Base-by-base conservation (phyloP, 92 coral and sea anemone genomes). In the Bergia sp. region DNA sequence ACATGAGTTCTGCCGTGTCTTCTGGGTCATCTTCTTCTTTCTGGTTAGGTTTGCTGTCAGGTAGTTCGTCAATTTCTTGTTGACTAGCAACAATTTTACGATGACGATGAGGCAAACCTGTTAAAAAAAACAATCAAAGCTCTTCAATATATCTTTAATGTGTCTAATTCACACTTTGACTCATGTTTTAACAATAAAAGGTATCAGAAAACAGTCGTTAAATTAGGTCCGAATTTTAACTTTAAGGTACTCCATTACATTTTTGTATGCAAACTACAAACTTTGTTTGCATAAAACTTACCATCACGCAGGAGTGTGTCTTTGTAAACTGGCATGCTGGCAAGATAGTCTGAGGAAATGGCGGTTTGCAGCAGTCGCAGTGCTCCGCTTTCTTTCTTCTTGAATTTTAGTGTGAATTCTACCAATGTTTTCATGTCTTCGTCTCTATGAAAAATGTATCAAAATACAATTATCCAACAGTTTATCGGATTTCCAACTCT, bases 371-470 rank as follows among this genome's bases (percentile, higher is more conserved):
- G 89, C 36, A 66, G 88, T 58, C 91, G 85, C 36, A 97, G 88
- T 1, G 97, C 98, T 13, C 93, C 92, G 18, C 77, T 75, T 18
- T 92, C 94, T 38, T 94, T 77, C 75, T 94, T 94, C 89, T 76
- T 65, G 92, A 97, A 97, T 47, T 80, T 67, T 37, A 97, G 89
- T 21, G 88, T 89, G 50, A 97, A 97, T 39, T 91, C 94, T 53
- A 94, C 97, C 29, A 92, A 90, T 0, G 95, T 95, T 64, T 97
- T 97, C 93, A 96, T 94, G 86, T 96, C 95, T 87, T 97, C 99
- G 65, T 97, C 98, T 49, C 99, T 97, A 91, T 21, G 21, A 50
- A 18, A 10, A 53, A 11, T 18, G 47, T 7, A 45, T 4, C 37
- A 47, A 58, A 80, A 58, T 12, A 78, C 36, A 13, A 7, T 3